Evolutionary conservation across 2,113 vertebrate species (phyloP).

Genomic region (Lampris megalopsis): DNA sequence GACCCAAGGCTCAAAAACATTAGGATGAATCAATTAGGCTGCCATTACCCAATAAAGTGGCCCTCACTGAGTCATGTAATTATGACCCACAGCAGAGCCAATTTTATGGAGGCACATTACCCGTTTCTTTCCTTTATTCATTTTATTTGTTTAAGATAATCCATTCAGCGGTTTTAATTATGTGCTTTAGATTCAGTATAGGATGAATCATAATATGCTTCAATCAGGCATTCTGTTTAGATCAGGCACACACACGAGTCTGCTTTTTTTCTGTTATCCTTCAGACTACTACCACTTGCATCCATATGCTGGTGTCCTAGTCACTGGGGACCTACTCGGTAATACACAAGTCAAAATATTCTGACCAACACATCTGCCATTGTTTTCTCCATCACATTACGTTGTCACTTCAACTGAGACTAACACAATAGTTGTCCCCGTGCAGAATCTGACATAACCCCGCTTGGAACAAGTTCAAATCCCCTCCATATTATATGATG

Average conservation of each 20-base stretch:
- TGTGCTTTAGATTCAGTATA: conserved; percentile 70
- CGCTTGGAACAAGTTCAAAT: conserved; percentile 9
- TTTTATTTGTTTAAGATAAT: conserved; percentile 83
- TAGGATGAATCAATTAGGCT: conserved; percentile 83
- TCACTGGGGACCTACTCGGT: not conserved
- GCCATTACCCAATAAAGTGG: conserved; percentile 81
- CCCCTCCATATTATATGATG: conserved; percentile 50
- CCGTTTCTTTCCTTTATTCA: conserved; percentile 70
- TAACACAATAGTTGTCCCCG: conserved; percentile 9
- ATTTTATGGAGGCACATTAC: conserved; percentile 69
- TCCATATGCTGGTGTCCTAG: not conserved
- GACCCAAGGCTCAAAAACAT: conserved; percentile 77
- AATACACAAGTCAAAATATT: not conserved
- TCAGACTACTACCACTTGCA: not conserved
- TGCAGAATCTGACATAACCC: conserved; percentile 26
- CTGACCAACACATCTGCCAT: conserved; percentile 11
- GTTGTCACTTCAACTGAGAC: conserved; percentile 30
- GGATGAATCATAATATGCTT: conserved; percentile 72
- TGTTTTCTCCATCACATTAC: conserved; percentile 13
- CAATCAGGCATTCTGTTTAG: conserved; percentile 19
- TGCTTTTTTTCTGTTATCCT: conserved; percentile 1
- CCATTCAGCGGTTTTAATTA: conserved; percentile 80
- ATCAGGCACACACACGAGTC: conserved; percentile 21
- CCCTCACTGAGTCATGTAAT: conserved; percentile 82
- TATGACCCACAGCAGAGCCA: conserved; percentile 81